phyloP scores from a whole-genome alignment of 2,113 vertebrate genomes.

The Garra rufa region DNA sequence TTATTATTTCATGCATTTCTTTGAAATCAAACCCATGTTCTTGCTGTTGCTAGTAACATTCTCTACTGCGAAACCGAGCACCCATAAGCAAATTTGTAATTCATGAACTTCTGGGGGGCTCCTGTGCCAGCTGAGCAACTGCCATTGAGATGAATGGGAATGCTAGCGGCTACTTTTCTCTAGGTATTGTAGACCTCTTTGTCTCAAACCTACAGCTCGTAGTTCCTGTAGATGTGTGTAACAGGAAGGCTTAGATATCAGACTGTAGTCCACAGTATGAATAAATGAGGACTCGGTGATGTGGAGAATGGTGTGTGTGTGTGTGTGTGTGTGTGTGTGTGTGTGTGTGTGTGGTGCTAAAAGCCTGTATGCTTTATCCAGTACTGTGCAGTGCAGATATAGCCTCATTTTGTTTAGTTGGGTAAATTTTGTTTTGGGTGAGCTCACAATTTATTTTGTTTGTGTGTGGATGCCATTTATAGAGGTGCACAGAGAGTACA shows the following conservation, averaged over 20 bases:
- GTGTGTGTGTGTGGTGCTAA: constrained; percentile 2
- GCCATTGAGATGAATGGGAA: constrained; percentile 15
- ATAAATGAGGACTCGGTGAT: constrained; percentile 45
- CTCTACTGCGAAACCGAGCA: background rate
- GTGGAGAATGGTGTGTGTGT: constrained; percentile 31
- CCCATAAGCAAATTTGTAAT: background rate
- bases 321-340: constrained; percentile 7
- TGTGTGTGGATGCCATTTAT: constrained; percentile 11
- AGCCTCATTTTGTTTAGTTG: constrained; percentile 23
- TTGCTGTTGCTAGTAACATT: background rate
- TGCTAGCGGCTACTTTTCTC: background rate
- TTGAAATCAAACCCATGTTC: too few species aligned
- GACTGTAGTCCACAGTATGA: constrained; percentile 32
- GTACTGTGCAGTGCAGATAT: constrained; percentile 5
- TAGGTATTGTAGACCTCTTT: background rate
- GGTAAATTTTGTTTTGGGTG: constrained; percentile 20
- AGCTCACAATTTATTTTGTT: background rate
- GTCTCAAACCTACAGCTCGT: background rate
- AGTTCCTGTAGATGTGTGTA: constrained; percentile 3
- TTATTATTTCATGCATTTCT: too few species aligned
- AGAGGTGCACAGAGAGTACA: background rate
- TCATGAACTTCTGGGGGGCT: background rate
- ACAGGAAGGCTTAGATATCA: constrained; percentile 24
- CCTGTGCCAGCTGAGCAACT: background rate
- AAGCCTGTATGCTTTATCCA: background rate